These are phyloP conservation scores for Pristionchus exspectatus DNA, from an alignment of 2,888 invertebrate species.

Conservation along the genomic window DNA sequence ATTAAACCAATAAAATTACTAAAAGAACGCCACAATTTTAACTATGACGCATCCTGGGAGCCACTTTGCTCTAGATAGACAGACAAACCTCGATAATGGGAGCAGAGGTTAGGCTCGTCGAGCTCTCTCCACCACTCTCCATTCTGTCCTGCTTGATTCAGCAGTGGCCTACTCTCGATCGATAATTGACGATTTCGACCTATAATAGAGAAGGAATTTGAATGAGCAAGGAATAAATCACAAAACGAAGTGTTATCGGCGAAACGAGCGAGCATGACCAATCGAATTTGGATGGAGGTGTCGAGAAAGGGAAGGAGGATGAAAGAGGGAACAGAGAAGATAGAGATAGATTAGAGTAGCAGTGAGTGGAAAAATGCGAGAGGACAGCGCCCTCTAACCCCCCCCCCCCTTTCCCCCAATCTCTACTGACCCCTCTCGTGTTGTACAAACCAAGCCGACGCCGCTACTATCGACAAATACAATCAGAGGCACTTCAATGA, in stretches of 20 bases:
- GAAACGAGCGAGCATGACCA: slow-evolving; percentile 11
- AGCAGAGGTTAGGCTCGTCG: slow-evolving; percentile 43
- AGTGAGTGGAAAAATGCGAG: background rate
- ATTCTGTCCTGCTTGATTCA: slow-evolving; percentile 22
- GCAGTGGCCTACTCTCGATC: slow-evolving; percentile 18
- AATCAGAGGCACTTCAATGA: background rate
- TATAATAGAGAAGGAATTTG: background rate
- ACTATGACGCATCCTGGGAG: background rate
- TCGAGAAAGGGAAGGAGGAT: slow-evolving; percentile 20
- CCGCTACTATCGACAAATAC: slow-evolving; percentile 48
- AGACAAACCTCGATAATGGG: slow-evolving; percentile 37
- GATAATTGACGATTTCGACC: slow-evolving; percentile 33
- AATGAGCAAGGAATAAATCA: background rate
- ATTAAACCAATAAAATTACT: background rate
- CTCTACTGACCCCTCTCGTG: slow-evolving; percentile 22
- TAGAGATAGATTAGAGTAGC: slow-evolving; percentile 15
- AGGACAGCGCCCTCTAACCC: slow-evolving; percentile 11
- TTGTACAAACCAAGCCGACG: slow-evolving; percentile 46
- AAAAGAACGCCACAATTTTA: background rate
- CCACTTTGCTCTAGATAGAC: too few species aligned
- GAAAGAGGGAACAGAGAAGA: slow-evolving; percentile 11
- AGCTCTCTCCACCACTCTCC: slow-evolving; percentile 56
- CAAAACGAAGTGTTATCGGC: background rate
- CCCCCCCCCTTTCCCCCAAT: background rate
- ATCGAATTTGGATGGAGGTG: background rate